Evolutionary conservation across 1,140 invertebrate genomes (phyloP).

Genomic region (Pygmarrhopalites habei): DNA sequence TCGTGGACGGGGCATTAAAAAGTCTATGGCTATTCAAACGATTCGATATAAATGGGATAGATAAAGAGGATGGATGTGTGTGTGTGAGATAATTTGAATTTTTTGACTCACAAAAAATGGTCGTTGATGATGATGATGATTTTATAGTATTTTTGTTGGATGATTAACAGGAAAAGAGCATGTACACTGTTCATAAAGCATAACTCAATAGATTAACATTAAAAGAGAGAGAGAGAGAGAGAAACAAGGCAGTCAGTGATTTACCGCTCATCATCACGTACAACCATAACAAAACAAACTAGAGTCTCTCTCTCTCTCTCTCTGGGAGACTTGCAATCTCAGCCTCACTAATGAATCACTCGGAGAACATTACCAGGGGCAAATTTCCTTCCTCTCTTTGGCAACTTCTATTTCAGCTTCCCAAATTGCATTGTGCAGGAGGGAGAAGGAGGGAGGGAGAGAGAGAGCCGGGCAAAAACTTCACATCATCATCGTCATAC

Average conservation of each 20-base stretch:
- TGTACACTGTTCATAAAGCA: too few species aligned
- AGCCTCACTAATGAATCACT: conserved; percentile 31
- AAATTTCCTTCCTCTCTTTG: conserved; percentile 18
- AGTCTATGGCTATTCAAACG: too few species aligned
- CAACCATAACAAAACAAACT: conserved; percentile 29
- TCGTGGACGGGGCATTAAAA: too few species aligned
- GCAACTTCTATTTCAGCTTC: conserved; percentile 2
- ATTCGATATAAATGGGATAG: too few species aligned
- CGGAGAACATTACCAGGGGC: conserved; percentile 18
- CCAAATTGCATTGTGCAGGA: conserved; percentile 11
- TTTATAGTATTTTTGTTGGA: too few species aligned
- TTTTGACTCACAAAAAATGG: too few species aligned
- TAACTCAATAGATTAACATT: conserved; percentile 1
- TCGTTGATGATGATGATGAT: too few species aligned
- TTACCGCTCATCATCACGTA: conserved; percentile 32
- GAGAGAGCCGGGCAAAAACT: too few species aligned
- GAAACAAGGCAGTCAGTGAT: conserved; percentile 9
- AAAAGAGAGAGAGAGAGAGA: background rate
- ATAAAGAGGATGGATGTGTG: too few species aligned
- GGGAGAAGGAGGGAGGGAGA: background rate
- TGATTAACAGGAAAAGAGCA: too few species aligned
- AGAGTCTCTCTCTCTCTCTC: conserved; percentile 1
- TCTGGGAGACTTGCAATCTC: conserved; percentile 17
- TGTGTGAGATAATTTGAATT: too few species aligned
- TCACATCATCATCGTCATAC: background rate